These are phyloP conservation scores for Agonopterix heracliana DNA, from an alignment of 2,888 invertebrate species.

Conservation along the genomic window DNA sequence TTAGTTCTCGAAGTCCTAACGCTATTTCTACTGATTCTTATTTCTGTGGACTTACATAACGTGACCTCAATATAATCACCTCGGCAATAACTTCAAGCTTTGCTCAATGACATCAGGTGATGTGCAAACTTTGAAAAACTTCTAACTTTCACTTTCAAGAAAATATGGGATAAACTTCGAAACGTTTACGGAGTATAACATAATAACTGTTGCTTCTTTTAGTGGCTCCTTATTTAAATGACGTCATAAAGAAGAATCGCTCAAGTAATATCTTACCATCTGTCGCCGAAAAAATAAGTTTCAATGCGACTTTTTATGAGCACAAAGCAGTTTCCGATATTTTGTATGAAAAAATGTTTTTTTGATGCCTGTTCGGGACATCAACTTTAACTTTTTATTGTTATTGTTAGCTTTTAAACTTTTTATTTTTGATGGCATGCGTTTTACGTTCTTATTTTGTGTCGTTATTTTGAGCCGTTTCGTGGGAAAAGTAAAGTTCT, in stretches of 20 bases:
- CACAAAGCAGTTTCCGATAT: slow-evolving; percentile 46
- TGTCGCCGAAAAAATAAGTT: slow-evolving; percentile 59
- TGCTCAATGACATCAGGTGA: no score
- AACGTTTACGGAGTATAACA: slow-evolving; percentile 23
- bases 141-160: no score
- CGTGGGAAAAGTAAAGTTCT: no score
- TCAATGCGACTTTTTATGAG: slow-evolving; percentile 56
- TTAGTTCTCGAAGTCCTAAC: no score
- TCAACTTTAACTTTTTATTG: slow-evolving; percentile 21
- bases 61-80: no score
- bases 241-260: slow-evolving; percentile 60
- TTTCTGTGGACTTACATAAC: no score
- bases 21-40: no score
- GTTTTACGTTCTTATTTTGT: slow-evolving; percentile 11
- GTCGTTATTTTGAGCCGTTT: not conserved
- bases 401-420: slow-evolving; percentile 14
- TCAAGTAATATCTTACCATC: slow-evolving; percentile 58
- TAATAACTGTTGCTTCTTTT: slow-evolving; percentile 36
- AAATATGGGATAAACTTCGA: slow-evolving; percentile 26
- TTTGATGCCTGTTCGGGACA: slow-evolving; percentile 19
- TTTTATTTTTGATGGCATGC: slow-evolving; percentile 1
- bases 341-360: slow-evolving; percentile 53
- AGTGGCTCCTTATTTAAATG: slow-evolving; percentile 62
- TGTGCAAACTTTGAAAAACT: no score
- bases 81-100: no score